Evolutionary conservation across 2,797 vertebrate species (phyloP).

Genomic region (Microcaecilia unicolor): DNA sequence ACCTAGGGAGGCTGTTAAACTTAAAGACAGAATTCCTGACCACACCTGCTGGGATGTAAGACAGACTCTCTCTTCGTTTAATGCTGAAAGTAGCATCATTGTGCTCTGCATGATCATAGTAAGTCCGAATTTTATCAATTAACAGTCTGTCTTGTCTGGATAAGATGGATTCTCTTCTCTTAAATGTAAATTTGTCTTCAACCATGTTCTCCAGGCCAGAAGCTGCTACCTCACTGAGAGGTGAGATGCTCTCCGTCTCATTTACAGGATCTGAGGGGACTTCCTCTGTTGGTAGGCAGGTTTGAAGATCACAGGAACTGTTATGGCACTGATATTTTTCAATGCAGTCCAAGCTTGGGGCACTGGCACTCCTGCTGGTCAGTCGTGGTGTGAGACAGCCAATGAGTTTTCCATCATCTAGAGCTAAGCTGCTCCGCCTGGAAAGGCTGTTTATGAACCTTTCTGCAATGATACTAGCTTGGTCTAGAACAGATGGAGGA

Average conservation of each 20-base stretch:
- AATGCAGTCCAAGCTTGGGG: conserved; percentile 55
- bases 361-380: conserved; percentile 55
- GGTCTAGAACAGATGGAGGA: conserved; percentile 71
- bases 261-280: rapidly evolving
- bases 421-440: conserved; percentile 63
- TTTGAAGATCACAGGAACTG: conserved; percentile 22
- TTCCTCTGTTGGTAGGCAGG: not conserved
- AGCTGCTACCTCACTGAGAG: conserved; percentile 13
- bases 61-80: conserved; percentile 84
- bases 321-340: conserved; percentile 23
- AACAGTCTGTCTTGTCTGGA: conserved; percentile 78
- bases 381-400: conserved; percentile 45
- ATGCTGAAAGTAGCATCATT: conserved; percentile 75
- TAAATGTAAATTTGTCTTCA: conserved; percentile 33
- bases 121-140: conserved; percentile 80
- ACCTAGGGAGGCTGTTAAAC: conserved; percentile 60
- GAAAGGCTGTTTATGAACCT: conserved; percentile 61
- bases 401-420: conserved; percentile 54
- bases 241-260: conserved; percentile 11
- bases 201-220: conserved; percentile 30
- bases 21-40: conserved; percentile 76
- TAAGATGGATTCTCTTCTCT: conserved; percentile 58
- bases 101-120: conserved; percentile 80
- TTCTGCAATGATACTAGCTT: conserved; percentile 72
- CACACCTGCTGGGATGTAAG: conserved; percentile 85